Conservation (phyloP, 2,797 vertebrate genomes). For the Myotis pilosus region DNA sequence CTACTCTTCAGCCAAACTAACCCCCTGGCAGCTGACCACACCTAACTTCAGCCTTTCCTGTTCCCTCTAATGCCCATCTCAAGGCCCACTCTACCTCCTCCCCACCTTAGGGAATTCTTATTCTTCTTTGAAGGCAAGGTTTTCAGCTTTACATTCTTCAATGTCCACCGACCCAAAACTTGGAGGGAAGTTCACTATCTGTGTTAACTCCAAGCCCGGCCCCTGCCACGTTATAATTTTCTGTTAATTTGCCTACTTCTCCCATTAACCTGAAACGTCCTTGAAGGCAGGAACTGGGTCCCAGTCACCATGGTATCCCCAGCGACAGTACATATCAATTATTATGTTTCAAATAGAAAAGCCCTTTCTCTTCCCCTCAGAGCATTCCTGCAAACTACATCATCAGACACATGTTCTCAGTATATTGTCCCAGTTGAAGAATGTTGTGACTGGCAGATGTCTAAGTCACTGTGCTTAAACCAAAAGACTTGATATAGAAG, state of each 20-base stretch:
- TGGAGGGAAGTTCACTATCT: neutral
- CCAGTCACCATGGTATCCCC: neutral
- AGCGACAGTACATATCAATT: neutral
- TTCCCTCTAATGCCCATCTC: neutral
- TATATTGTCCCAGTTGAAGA: neutral
- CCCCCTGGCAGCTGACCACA: neutral
- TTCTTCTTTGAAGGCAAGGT: neutral
- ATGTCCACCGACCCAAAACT: neutral
- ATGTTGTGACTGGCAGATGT: neutral
- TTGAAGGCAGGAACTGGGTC: neutral
- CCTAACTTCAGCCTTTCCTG: neutral
- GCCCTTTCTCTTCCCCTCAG: neutral
- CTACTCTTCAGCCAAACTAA: neutral
- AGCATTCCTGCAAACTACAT: neutral
- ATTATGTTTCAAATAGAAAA: neutral
- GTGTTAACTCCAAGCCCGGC: neutral
- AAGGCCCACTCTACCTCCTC: neutral
- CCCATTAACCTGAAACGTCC: neutral
- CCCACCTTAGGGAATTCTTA: no score
- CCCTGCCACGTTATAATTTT: neutral
- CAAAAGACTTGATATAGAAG: neutral
- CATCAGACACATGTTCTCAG: neutral
- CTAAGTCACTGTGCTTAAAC: slow-evolving; percentile 7
- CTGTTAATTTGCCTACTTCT: neutral
- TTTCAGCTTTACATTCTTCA: neutral